Percentiles rank a stretch among this genome's conserved stretches.
These are phyloP conservation scores for Conger conger DNA, from an alignment of 2,113 vertebrate species.

Conservation along the genomic window DNA sequence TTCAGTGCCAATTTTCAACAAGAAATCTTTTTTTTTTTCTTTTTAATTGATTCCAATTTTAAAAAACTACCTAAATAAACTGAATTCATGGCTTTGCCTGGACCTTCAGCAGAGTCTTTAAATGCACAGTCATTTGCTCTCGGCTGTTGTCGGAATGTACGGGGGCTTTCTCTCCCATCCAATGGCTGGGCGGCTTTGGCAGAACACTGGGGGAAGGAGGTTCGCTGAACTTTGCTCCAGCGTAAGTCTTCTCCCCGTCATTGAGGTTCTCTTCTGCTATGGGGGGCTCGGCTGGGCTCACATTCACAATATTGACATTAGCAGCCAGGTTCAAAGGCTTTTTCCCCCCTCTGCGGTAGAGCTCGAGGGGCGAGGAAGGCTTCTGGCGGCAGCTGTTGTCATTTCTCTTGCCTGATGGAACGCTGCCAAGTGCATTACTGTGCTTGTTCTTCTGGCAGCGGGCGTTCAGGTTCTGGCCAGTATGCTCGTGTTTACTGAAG, in stretches of 20 bases:
- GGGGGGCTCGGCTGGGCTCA: conserved; percentile 55
- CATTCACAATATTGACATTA: conserved; percentile 62
- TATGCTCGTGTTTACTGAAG: conserved; percentile 71
- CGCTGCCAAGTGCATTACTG: conserved; percentile 53
- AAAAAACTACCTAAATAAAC: neutral
- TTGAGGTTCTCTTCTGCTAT: conserved; percentile 72
- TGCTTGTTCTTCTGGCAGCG: conserved; percentile 75
- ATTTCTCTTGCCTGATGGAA: conserved; percentile 62
- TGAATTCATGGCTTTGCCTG: conserved; percentile 62
- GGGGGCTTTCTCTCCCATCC: conserved; percentile 76
- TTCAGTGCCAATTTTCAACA: conserved; percentile 14
- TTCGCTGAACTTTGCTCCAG: conserved; percentile 93
- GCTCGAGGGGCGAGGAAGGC: conserved; percentile 54
- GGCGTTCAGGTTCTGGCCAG: conserved; percentile 52
- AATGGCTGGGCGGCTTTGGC: conserved; percentile 92
- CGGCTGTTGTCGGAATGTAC: conserved; percentile 71
- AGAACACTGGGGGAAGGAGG: conserved; percentile 92
- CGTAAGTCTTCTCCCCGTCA: conserved; percentile 84
- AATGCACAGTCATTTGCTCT: conserved; percentile 85
- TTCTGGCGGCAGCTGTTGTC: conserved; percentile 72
- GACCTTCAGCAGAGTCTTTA: conserved; percentile 91
- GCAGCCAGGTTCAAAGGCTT: conserved; percentile 73
- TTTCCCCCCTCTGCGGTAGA: conserved; percentile 65
- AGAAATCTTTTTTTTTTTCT: neutral
- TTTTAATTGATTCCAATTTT: neutral